Conservation (phyloP, 2,797 vertebrate species). For the Xenops minutus region DNA sequence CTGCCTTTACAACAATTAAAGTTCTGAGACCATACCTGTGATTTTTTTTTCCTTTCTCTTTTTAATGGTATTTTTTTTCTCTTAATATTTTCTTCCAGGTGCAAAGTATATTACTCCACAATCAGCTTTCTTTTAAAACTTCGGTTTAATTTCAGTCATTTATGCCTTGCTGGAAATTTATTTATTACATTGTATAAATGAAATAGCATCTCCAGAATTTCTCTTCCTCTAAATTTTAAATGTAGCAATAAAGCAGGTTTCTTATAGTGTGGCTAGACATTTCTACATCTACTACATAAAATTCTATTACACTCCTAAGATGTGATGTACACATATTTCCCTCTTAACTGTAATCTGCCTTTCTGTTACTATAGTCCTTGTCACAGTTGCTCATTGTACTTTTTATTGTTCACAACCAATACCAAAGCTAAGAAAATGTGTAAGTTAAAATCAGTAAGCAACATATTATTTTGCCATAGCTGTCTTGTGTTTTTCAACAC, state of each 20-base stretch:
- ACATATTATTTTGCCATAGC: background rate
- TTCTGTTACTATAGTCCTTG: background rate
- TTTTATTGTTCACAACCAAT: background rate
- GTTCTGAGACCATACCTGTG: background rate
- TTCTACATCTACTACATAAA: conserved; percentile 1
- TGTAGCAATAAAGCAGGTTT: background rate
- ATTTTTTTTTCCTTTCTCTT: background rate
- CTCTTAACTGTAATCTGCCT: background rate
- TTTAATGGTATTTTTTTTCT: background rate
- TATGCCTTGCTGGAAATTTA: background rate
- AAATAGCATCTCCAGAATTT: background rate
- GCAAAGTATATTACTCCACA: background rate
- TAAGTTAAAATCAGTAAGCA: background rate
- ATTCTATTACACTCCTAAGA: background rate
- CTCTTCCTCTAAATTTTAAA: conserved; percentile 5
- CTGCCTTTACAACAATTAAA: background rate
- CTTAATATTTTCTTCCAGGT: background rate
- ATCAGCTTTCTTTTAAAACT: background rate
- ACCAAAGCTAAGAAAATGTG: background rate
- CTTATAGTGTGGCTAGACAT: background rate
- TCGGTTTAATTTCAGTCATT: background rate
- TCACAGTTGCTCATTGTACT: rapidly evolving
- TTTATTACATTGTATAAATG: conserved; percentile 13
- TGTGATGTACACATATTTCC: background rate
- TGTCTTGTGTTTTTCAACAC: background rate